Evolutionary conservation across 1,140 invertebrate species (phyloP).

Genomic region (Anadara kagoshimensis): DNA sequence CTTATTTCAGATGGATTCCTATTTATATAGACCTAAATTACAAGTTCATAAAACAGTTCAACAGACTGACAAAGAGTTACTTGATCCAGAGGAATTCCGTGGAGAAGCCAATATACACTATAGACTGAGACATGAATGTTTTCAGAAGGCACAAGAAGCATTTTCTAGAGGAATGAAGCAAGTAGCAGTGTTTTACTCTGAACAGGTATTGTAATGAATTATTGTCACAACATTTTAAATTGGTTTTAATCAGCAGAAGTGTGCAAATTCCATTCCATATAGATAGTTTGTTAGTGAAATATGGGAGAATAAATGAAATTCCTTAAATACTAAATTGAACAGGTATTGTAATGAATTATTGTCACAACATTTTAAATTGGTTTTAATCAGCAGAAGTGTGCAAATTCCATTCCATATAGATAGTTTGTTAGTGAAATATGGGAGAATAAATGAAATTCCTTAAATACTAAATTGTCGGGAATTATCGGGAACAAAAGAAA

Average conservation of each 20-base stretch:
- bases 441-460: no score
- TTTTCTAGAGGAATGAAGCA: conserved; percentile 78
- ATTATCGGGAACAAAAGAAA: no score
- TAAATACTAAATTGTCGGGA: no score
- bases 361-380: not conserved
- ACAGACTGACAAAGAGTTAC: not conserved
- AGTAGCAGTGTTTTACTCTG: conserved; percentile 83
- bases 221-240: not conserved
- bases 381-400: no score
- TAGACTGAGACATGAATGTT: conserved; percentile 77
- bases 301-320: no score
- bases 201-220: conserved; percentile 76
- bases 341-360: conserved; percentile 74
- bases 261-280: no score
- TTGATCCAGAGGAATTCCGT: conserved; percentile 66
- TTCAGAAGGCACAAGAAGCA: conserved; percentile 82
- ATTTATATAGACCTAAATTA: conserved; percentile 28
- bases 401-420: no score
- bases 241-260: no score
- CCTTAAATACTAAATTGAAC: no score
- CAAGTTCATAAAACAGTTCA: no score
- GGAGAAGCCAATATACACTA: conserved; percentile 76
- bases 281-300: no score
- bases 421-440: no score
- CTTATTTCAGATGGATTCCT: conserved; percentile 43